A percentile compares a stretch with the other conserved stretches of the same genome.
Evolutionary conservation across 2,888 invertebrate species (phyloP).

Genomic region (Agonum fuliginosum): DNA sequence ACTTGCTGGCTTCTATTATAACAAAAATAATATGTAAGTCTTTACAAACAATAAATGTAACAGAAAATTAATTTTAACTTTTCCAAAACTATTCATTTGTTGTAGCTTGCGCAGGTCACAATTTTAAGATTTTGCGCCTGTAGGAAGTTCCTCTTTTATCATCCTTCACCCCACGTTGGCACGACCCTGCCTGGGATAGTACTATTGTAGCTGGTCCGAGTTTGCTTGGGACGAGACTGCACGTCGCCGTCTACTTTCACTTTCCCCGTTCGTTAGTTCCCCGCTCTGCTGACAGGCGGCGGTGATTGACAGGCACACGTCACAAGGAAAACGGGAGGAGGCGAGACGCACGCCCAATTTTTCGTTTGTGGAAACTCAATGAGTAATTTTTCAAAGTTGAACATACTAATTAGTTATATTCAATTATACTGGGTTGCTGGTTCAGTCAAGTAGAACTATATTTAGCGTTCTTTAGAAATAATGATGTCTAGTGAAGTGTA

Average conservation of each 20-base stretch:
- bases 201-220: no score
- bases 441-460: constrained; percentile 34
- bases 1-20: no score
- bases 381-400: constrained; percentile 45
- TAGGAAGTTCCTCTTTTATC: no score
- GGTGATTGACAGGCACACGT: constrained; percentile 41
- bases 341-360: constrained; percentile 14
- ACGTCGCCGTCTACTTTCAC: not conserved
- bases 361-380: constrained; percentile 38
- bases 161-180: no score
- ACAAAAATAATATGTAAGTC: no score
- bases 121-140: no score
- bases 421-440: constrained; percentile 35
- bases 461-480: constrained; percentile 34
- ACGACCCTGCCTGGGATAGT: no score
- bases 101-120: no score
- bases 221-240: no score
- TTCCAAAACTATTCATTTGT: no score
- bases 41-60: no score
- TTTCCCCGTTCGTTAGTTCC: constrained; percentile 19
- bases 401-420: constrained; percentile 49
- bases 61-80: no score
- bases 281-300: constrained; percentile 6
- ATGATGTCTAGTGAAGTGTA: constrained; percentile 5
- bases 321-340: constrained; percentile 37